Evolutionary conservation across 2,888 invertebrate genomes (phyloP), one percentile per base, ranked within the genome.

Genomic region (Dynastes grantii): DNA sequence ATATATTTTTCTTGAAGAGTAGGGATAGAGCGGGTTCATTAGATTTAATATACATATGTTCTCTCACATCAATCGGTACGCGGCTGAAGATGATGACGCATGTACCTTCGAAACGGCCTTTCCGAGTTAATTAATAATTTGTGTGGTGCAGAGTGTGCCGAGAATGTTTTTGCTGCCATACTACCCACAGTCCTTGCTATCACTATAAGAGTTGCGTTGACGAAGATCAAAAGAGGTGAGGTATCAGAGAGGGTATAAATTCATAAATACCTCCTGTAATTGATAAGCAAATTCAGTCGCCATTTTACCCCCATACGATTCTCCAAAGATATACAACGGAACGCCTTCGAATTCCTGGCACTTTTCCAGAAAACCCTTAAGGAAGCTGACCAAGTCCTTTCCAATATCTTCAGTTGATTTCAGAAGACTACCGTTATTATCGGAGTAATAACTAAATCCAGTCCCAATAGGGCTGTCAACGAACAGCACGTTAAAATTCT

Each of bases 221-320:
- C 0, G 0, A 22, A 22, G 22, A 22, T 22, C 37, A 45, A 45
- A 1, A 45, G 11, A 45, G 11, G 8, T 22, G 22, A 22, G n/a
- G n/a, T n/a, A n/a, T n/a, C n/a, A n/a, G n/a, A 8, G 1, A 16
- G 8, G 1, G 11, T 3, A 8, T 16, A 55, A 55, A 55, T n/a
- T 8, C n/a, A 5, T 55, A 55, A 13, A 45, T 73, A 73, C 73
- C 73, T 75, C 37, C 5, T 76, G 22, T 22, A 76, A 67, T 37
- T 76, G 58, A 40, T 67, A 76, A n/a, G 94, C 96, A 87, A 97
- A 96, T 84, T 96, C 96, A 0, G 95, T 93, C 0, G 95, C 94
- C 96, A 97, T 97, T 90, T 97, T 98, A 1, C 97, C 97, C 22
- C 97, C 97, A 87, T 97, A 97, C 0, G 97, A 97, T 88, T 98